Percentiles rank a stretch among this genome's conserved stretches.
These are phyloP conservation scores for Tragelaphus eurycerus DNA, from an alignment of 2,797 vertebrate species.

Conservation along the genomic window DNA sequence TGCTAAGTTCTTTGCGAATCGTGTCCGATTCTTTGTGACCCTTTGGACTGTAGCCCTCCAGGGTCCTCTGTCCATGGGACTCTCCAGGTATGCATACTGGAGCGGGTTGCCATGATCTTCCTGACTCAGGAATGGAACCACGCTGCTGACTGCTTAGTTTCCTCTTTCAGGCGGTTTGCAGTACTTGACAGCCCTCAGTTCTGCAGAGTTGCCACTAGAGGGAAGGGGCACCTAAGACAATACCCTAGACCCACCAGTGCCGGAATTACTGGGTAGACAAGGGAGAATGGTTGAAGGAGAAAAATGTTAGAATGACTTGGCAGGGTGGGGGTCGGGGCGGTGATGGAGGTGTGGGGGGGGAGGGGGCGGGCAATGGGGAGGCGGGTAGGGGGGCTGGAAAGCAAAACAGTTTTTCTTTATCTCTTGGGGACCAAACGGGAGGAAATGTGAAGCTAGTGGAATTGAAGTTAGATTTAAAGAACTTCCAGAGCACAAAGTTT, in stretches of 20 bases:
- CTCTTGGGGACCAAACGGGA: neutral
- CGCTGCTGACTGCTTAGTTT: neutral
- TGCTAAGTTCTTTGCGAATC: neutral
- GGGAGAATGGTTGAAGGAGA: neutral
- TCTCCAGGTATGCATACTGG: neutral
- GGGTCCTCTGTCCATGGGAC: neutral
- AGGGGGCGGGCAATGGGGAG: too few relatives aligned
- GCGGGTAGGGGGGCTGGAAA: neutral
- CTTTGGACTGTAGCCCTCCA: neutral
- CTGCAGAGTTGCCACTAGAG: slow-evolving; percentile 18
- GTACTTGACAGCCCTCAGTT: neutral
- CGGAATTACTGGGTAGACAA: neutral
- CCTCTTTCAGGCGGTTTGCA: neutral
- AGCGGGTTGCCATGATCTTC: neutral
- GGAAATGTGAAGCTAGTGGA: neutral
- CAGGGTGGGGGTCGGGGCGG: too few relatives aligned
- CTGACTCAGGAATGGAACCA: neutral
- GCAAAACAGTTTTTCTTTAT: neutral
- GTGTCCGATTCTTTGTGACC: neutral
- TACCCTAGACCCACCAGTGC: neutral
- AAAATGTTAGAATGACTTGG: neutral
- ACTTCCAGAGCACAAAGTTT: neutral
- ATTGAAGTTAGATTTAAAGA: neutral
- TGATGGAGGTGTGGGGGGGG: too few relatives aligned
- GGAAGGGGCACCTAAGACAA: neutral